Base-by-base conservation (phyloP, 2,797 vertebrate species). In the Characodon lateralis region DNA sequence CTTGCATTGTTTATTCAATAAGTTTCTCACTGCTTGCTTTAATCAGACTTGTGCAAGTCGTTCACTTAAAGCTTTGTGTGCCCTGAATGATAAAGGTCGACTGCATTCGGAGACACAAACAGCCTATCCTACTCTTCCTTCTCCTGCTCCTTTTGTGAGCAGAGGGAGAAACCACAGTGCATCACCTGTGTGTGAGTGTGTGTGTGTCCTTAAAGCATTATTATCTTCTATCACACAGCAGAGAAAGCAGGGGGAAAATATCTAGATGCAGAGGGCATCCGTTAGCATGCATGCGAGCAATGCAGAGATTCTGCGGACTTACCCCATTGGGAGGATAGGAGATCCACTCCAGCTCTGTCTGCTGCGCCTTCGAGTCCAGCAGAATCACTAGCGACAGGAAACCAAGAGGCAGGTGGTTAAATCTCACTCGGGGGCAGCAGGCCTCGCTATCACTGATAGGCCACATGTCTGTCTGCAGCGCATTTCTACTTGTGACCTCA, bases 311-410 rank as follows among this genome's bases (percentile, higher is more conserved):
- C 55, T 80, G 81, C 80, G 66, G 81, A 93, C 98, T 95, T 96
- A 99, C 98, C 96, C 98, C 98, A 92, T 96, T 98, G 88, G 98
- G 96, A 94, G 98, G 98, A 95, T 97, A 99, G 80, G 98, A 99
- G 95, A 99, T 98, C 98, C 98, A 99, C 95, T 99, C 98, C 95
- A 99, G 93, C 78, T 99, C 98, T 93, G 98, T 99, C 94, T 99
- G 98, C 95, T 99, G 98, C 95, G 98, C 98, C 97, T 99, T 99
- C 89, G 98, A 99, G 95, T 99, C 98, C 96, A 99, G 93, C 90
- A 99, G 96, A 94, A 97, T 96, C 95, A 99, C 98, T 99, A 91
- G 91, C 96, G 96, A 94, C 89, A 90, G 91, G 90, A 90, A 93
- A 90, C 75, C 86, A 72, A 91, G 90, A 92, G 80, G 88, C 86